Evolutionary conservation across 1,140 invertebrate genomes (phyloP), one percentile per base, ranked within the genome.

Genomic region (Lepidurus arcticus): DNA sequence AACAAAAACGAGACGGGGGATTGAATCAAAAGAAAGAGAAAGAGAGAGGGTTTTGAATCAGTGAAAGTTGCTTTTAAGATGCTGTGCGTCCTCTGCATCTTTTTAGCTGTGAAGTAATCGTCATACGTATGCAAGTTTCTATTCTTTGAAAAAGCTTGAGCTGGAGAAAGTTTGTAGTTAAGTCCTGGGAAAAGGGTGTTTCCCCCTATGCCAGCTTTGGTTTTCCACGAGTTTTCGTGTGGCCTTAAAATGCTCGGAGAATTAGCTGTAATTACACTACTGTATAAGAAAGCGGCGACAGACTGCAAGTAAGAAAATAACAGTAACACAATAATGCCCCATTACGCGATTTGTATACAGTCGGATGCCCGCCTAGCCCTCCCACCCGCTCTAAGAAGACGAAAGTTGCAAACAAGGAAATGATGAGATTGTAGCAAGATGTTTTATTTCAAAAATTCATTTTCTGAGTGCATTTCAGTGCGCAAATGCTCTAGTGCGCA

Each of bases 11-110:
- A 65, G 9, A 65, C 6, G 13, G n/a, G 13, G 21, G 53, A n/a
- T n/a, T 21, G 3, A 11, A 65, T 9, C 7, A 3, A 65, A 9
- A 21, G 21, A 65, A 65, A 21, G 53, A 65, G 11, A 65, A 2
- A 65, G 21, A 65, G 53, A 65, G 53, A 10, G 53, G 53, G 53
- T n/a, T 21, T 65, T 21, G 53, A 65, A 65, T 65, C 53, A 65
- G 53, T 65, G 53, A 65, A 65, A 65, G 53, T 65, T 65, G 8
- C 45, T 34, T 34, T 34, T 16, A 47, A 1, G 53, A 65, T 65
- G 53, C 53, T 65, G 34, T 34, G 13, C 53, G 53, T 65, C 16
- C 8, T 21, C 53, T 65, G 53, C 13, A 65, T n/a, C 53, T 16
- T 16, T 65, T 65, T 65, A 34, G 34, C 34, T 34, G 34, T 34